Base-by-base conservation (phyloP, 2,113 vertebrate species). In the Dunckerocampus dactyliophorus region DNA sequence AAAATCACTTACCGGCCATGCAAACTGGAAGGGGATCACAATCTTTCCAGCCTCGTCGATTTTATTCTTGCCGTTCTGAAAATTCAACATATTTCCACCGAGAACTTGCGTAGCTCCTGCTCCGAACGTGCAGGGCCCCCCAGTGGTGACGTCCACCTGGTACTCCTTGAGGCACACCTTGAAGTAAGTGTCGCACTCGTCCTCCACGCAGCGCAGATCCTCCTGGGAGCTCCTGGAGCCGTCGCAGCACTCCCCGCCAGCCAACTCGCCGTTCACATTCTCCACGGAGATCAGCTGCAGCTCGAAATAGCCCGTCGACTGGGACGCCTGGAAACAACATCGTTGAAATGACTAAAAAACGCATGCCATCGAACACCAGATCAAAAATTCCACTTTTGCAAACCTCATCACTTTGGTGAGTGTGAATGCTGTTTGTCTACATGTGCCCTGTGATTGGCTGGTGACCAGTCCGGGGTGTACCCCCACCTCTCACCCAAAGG, bases 161-260 rank as follows among this genome's bases (percentile, higher is more conserved):
- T 95, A 99, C 89, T 99, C 95, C 92, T 96, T 98, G 64, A 99
- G 85, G 75, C 96, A 99, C 79, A 95, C 91, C 77, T 89, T 91
- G 82, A 98, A 92, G 83, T 95, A 98, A 75, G 95, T 99, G 87
- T 99, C 96, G 86, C 95, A 98, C 91, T 97, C 93, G 88, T 98
- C 95, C 80, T 82, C 92, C 53, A 84, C 87, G 85, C 95, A 98
- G 86, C 87, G 87, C 87, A 71, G 91, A 82, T 94, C 92, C 90
- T 94, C 92, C 89, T 83, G 81, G 80, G 92, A 82, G 87, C 87
- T 88, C 80, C 92, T 87, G 73, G 77, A 62, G 82, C 94, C 94
- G 82, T 98, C 96, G 83, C 95, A 99, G 89, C 96, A 98, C 83
- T 94, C 92, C 81, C 96, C 94, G 85, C 90, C 93, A 85, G 90